Evolutionary conservation across 2,888 invertebrate species (phyloP).

Genomic region (Watsonalla binaria): DNA sequence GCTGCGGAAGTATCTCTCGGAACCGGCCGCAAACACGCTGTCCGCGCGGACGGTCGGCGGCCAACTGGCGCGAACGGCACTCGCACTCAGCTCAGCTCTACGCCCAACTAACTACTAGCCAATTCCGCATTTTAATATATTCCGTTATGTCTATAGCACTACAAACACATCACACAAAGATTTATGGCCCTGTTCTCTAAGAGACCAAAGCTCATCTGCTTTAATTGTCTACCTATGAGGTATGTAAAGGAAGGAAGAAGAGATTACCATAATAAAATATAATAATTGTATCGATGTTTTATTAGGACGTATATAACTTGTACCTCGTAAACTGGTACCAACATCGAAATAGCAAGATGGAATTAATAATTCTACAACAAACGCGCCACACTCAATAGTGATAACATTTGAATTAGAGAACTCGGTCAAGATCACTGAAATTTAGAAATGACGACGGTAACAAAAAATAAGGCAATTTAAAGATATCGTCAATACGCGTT

Average conservation of each 20-base stretch:
- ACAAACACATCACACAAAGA: slow-evolving; percentile 39
- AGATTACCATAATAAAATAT: no score
- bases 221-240: not conserved
- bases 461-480: slow-evolving; percentile 6
- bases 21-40: slow-evolving; percentile 54
- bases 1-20: slow-evolving; percentile 44
- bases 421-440: slow-evolving; percentile 4
- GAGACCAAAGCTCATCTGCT: slow-evolving; percentile 23
- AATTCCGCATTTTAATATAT: slow-evolving; percentile 75
- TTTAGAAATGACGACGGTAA: slow-evolving; percentile 1
- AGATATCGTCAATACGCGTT: slow-evolving; percentile 4
- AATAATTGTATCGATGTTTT: no score
- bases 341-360: not conserved
- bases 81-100: slow-evolving; percentile 31
- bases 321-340: not conserved
- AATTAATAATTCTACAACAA: not conserved
- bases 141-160: slow-evolving; percentile 62
- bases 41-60: slow-evolving; percentile 68
- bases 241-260: no score
- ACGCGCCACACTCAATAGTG: slow-evolving; percentile 11
- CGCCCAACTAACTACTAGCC: slow-evolving; percentile 60
- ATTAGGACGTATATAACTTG: no score
- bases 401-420: slow-evolving; percentile 2
- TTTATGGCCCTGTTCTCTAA: slow-evolving; percentile 28
- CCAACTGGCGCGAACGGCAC: slow-evolving; percentile 59